Conservation (phyloP, 2,888 invertebrate genomes). For the Tenodera sinensis region DNA sequence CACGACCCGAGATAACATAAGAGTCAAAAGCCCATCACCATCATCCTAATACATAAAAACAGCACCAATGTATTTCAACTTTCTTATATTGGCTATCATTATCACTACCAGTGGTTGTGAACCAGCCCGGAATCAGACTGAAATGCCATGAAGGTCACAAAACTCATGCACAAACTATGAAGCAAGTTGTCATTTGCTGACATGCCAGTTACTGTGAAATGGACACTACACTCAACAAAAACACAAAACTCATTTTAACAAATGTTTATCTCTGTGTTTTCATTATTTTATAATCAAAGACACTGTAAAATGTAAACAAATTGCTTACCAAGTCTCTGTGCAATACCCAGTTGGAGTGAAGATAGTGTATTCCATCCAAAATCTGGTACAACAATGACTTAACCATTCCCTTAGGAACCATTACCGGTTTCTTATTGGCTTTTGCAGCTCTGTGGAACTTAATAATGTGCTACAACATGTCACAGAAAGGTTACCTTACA, state of each 20-base stretch:
- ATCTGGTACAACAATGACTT: slow-evolving; percentile 97
- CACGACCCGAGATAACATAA: no score
- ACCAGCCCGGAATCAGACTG: no score
- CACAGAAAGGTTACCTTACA: not conserved
- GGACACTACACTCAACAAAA: not conserved
- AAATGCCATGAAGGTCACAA: no score
- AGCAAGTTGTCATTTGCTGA: not conserved
- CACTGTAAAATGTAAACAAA: not conserved
- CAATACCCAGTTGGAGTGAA: slow-evolving; percentile 98
- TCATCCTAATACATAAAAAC: no score
- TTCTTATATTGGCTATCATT: no score
- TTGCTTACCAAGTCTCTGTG: slow-evolving; percentile 86
- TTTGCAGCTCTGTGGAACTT: slow-evolving; percentile 98
- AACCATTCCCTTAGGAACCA: slow-evolving; percentile 96
- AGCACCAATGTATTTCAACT: no score
- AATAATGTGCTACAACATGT: slow-evolving; percentile 74
- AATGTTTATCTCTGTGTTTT: no score
- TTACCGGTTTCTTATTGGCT: slow-evolving; percentile 93
- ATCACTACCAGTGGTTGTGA: no score
- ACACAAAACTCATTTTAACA: no score
- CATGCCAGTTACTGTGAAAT: not conserved
- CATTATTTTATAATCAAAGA: not conserved
- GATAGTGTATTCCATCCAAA: slow-evolving; percentile 96
- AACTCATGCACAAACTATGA: no score
- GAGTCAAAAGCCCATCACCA: no score